Evolutionary conservation across 2,888 invertebrate genomes (phyloP).

Genomic region (Theretra japonica): DNA sequence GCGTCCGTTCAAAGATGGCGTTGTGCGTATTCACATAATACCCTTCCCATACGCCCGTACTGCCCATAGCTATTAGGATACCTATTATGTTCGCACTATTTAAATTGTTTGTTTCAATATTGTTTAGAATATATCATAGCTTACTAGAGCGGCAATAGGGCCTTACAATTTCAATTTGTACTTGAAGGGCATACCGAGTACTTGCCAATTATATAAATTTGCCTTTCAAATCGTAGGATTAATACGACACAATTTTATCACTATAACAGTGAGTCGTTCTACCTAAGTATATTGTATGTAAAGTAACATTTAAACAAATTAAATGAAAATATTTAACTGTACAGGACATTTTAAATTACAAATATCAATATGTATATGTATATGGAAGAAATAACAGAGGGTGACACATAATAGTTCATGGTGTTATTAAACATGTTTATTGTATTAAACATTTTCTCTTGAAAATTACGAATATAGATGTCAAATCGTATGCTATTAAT

Average conservation of each 20-base stretch:
- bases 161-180: neutral
- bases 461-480: neutral
- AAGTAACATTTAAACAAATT: neutral
- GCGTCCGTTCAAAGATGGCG: too few relatives aligned
- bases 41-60: too few relatives aligned
- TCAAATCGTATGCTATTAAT: constrained; percentile 10
- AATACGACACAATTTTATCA: neutral
- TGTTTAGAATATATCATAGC: neutral
- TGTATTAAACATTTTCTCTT: constrained; percentile 1
- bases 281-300: constrained; percentile 10
- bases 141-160: neutral
- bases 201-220: constrained; percentile 6
- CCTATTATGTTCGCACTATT: neutral
- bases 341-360: constrained; percentile 20
- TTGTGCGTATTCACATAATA: too few relatives aligned
- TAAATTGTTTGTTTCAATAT: neutral
- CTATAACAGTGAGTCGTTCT: neutral
- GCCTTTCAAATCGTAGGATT: constrained; percentile 9
- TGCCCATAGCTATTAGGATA: too few relatives aligned
- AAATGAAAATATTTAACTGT: constrained; percentile 21
- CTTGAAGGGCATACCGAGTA: neutral
- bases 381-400: neutral
- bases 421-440: neutral
- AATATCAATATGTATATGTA: constrained; percentile 17
- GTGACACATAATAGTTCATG: neutral